Evolutionary conservation across 2,113 vertebrate species (phyloP).

Genomic region (Petaurus breviceps): DNA sequence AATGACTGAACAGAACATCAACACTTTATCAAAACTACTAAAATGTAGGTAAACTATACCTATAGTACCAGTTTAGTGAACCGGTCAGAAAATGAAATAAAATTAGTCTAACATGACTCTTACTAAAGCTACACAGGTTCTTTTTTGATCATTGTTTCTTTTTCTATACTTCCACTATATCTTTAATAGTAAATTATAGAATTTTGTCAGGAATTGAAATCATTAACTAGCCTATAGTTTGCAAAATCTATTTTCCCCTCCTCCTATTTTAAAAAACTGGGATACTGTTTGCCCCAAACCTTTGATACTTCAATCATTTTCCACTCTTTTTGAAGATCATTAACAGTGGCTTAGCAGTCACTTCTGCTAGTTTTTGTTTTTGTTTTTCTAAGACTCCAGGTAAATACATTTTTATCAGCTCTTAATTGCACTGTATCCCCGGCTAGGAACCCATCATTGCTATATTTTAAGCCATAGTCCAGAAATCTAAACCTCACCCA

Average conservation of each 20-base stretch:
- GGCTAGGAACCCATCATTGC: neutral
- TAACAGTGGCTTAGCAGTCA: neutral
- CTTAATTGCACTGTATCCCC: neutral
- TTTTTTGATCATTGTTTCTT: neutral
- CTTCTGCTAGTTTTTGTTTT: neutral
- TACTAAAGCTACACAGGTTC: too few relatives aligned
- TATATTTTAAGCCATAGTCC: neutral
- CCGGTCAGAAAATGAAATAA: neutral
- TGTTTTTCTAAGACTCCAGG: too few relatives aligned
- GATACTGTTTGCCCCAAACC: neutral
- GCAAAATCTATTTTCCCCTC: neutral
- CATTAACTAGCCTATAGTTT: neutral
- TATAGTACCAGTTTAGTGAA: neutral
- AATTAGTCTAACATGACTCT: neutral
- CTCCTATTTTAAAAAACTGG: neutral
- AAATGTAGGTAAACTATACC: neutral
- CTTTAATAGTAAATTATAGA: neutral
- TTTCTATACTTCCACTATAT: neutral
- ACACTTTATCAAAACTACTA: neutral
- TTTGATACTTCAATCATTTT: neutral
- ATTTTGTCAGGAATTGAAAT: neutral
- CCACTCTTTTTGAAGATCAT: neutral
- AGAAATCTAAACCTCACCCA: neutral
- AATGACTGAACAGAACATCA: neutral
- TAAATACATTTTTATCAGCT: neutral